A percentile compares a stretch with the other conserved stretches of the same genome.
phyloP scores from a whole-genome alignment of 2,797 vertebrate genomes.

The Balearica regulorum region DNA sequence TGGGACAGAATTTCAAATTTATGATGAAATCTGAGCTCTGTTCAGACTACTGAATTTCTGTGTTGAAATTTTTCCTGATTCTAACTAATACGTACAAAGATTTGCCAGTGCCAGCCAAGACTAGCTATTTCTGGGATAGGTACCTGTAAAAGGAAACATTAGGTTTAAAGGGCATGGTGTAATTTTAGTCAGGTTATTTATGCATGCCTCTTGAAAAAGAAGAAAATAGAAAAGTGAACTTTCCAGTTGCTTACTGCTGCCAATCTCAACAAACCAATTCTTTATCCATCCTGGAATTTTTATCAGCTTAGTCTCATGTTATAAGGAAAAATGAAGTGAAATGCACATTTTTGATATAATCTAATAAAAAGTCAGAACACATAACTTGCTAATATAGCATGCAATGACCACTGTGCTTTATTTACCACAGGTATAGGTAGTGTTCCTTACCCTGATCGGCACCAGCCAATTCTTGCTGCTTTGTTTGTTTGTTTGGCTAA shows the following conservation, averaged over 20 bases:
- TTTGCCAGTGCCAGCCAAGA: background rate
- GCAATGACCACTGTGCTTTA: background rate
- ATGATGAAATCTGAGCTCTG: conserved; percentile 34
- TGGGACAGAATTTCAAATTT: conserved; percentile 34
- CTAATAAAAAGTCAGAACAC: background rate
- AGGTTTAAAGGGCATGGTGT: background rate
- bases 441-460: background rate
- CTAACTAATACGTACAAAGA: background rate
- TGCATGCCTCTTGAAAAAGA: background rate
- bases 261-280: conserved; percentile 46
- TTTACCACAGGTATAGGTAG: background rate
- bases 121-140: background rate
- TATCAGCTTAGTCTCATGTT: conserved; percentile 24
- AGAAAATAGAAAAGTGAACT: background rate
- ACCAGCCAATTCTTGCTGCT: background rate
- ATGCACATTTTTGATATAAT: background rate
- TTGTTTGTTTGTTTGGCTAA: background rate
- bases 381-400: background rate
- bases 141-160: conserved; percentile 5
- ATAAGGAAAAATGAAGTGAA: conserved; percentile 12
- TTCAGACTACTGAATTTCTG: conserved; percentile 30
- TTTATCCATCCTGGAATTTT: conserved; percentile 47
- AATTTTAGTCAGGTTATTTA: conserved; percentile 14
- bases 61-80: background rate
- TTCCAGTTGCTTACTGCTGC: background rate